A percentile compares a stretch with the other conserved stretches of the same genome.
phyloP scores from a whole-genome alignment of 2,113 vertebrate species.

The Myotis brandtii region DNA sequence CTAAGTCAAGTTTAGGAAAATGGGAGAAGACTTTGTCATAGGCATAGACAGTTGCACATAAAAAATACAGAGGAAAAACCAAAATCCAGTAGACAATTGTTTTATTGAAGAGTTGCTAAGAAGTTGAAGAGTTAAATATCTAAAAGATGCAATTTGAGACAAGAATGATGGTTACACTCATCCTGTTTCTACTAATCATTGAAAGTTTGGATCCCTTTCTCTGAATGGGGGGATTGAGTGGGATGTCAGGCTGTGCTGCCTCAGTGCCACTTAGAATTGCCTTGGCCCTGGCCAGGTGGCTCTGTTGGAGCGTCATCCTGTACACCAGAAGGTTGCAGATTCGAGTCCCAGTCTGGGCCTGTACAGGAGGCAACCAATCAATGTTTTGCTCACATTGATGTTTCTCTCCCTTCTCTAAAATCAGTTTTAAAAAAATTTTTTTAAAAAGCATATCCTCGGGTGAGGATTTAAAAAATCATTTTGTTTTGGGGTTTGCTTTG shows the following conservation, averaged over 20 bases:
- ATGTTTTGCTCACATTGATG: background rate
- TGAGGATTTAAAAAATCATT: background rate
- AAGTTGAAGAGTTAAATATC: background rate
- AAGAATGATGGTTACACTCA: background rate
- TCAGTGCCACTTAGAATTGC: background rate
- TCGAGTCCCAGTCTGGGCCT: background rate
- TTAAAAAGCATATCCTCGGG: background rate
- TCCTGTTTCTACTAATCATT: background rate
- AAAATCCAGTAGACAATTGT: background rate
- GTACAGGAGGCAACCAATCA: background rate
- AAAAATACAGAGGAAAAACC: constrained; percentile 19
- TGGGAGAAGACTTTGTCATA: constrained; percentile 35
- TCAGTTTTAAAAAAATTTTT: background rate
- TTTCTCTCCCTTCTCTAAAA: background rate
- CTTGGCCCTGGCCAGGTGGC: background rate
- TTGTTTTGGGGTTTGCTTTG: background rate
- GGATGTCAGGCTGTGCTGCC: background rate
- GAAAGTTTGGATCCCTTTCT: background rate
- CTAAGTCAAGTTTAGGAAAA: background rate
- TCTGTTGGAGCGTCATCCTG: background rate
- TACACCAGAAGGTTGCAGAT: background rate
- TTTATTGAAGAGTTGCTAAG: background rate
- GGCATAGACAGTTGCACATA: background rate
- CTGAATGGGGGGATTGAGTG: background rate
- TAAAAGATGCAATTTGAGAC: background rate